Evolutionary conservation across 2,113 vertebrate species (phyloP).

Genomic region (Bubo scandiacus): DNA sequence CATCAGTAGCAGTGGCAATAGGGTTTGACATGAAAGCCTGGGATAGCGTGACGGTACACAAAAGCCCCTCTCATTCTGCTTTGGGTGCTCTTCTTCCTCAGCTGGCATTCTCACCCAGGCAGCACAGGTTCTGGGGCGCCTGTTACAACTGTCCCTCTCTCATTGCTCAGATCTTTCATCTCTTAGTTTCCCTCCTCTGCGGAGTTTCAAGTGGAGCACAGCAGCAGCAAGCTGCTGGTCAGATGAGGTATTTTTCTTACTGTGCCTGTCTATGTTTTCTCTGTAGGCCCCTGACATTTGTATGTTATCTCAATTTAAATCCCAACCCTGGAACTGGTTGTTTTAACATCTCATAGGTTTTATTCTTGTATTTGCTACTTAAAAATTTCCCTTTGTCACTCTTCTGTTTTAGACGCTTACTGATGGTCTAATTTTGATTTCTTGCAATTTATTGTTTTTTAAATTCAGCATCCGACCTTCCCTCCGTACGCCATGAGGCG

Average conservation of each 20-base stretch:
- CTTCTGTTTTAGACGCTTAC: not conserved
- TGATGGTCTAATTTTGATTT: slow-evolving; percentile 65
- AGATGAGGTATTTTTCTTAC: not conserved
- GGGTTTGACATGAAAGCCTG: not conserved
- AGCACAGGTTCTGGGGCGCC: not conserved
- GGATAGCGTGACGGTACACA: fast-evolving
- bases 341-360: not conserved
- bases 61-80: not conserved
- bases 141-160: not conserved
- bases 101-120: not conserved
- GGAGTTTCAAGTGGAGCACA: not conserved
- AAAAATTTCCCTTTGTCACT: not conserved
- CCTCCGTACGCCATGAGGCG: slow-evolving; percentile 88
- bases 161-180: not conserved
- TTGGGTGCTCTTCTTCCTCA: not conserved
- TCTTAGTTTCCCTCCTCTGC: not conserved
- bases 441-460: slow-evolving; percentile 72
- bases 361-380: not conserved
- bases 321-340: not conserved
- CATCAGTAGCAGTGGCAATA: fast-evolving
- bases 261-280: not conserved
- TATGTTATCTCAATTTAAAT: not conserved
- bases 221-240: not conserved
- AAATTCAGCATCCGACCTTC: slow-evolving; percentile 88
- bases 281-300: not conserved